phyloP scores from a whole-genome alignment of 1,140 invertebrate species.

The Agrilus planipennis region DNA sequence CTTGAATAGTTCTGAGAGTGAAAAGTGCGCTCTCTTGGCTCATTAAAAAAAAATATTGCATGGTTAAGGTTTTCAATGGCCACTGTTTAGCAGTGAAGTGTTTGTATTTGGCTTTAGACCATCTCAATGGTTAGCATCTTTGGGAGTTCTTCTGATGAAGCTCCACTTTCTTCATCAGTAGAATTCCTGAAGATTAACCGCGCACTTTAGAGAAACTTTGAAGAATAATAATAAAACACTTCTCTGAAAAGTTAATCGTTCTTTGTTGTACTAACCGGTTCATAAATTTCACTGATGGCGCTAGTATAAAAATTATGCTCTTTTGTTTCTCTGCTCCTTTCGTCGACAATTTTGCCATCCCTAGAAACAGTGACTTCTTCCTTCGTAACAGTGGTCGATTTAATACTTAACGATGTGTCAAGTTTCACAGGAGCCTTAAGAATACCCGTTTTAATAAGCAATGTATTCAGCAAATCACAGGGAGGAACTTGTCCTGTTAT shows the following conservation, averaged over 20 bases:
- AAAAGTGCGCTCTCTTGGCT: no score
- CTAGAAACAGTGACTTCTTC: conserved; percentile 60
- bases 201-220: no score
- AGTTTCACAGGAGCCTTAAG: conserved; percentile 56
- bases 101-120: no score
- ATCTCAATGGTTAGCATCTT: no score
- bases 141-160: no score
- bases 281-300: conserved; percentile 56
- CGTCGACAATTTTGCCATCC: conserved; percentile 57
- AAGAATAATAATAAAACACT: no score
- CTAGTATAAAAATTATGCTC: conserved; percentile 60
- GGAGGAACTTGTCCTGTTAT: conserved; percentile 59
- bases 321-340: conserved; percentile 58
- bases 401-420: conserved; percentile 60
- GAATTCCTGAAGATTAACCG: no score
- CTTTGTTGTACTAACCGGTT: conserved; percentile 48
- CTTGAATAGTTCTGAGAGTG: no score
- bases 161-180: no score
- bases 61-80: no score
- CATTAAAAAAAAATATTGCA: no score
- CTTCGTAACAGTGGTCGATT: conserved; percentile 58
- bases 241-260: no score
- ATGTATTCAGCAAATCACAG: conserved; percentile 58
- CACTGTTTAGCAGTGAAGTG: conserved; percentile 13
- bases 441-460: conserved; percentile 55